Percentiles rank a stretch among this genome's conserved stretches.
Evolutionary conservation across 1,140 invertebrate species (phyloP).

Genomic region (Trichonephila clavata): DNA sequence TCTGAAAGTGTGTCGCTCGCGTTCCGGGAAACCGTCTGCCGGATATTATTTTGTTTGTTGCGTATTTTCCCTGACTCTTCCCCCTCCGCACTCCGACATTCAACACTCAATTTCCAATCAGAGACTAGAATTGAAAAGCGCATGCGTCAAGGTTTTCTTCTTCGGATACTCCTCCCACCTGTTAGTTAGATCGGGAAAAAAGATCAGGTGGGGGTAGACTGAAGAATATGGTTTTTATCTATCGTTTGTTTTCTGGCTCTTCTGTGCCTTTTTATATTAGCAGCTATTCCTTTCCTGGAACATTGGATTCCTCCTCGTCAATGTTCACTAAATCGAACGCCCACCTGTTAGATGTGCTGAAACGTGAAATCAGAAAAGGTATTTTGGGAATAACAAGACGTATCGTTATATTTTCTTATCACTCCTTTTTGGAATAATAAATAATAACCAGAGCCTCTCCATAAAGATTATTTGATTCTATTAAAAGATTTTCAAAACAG

Average conservation of each 20-base stretch:
- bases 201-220: not conserved
- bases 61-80: not conserved
- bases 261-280: no score
- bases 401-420: no score
- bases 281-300: not conserved
- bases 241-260: not conserved
- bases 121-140: not conserved
- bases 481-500: no score
- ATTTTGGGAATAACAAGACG: no score
- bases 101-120: conserved; percentile 50
- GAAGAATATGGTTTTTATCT: not conserved
- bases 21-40: conserved; percentile 28
- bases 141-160: conserved; percentile 18
- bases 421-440: no score
- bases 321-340: no score
- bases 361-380: no score
- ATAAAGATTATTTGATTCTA: no score
- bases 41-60: conserved; percentile 46
- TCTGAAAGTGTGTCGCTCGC: conserved; percentile 42
- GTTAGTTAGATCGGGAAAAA: conserved; percentile 25
- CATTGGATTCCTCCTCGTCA: no score
- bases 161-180: conserved; percentile 41
- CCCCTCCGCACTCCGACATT: not conserved
- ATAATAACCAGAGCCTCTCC: no score
- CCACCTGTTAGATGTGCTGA: no score